Percentiles rank a stretch among this genome's conserved stretches.
Conservation (phyloP, 2,113 vertebrate genomes). For the Coreoperca whiteheadi region DNA sequence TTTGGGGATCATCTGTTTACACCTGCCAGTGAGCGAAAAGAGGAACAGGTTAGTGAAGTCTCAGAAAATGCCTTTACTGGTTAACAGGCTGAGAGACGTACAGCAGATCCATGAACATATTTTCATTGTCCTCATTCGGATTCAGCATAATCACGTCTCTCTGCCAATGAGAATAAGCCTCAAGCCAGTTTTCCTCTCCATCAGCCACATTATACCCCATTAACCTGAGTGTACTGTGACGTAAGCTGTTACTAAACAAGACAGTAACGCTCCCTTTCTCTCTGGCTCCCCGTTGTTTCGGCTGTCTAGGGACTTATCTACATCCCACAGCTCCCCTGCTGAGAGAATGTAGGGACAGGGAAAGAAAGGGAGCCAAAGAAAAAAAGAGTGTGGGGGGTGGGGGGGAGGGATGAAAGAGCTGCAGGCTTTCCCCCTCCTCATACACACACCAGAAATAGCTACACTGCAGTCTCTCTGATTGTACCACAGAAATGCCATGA, state of each 20-base stretch:
- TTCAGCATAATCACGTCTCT: constrained; percentile 4
- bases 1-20: constrained; percentile 85
- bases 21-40: constrained; percentile 71
- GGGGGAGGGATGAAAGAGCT: constrained; percentile 46
- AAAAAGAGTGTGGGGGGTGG: constrained; percentile 13
- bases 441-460: constrained; percentile 67
- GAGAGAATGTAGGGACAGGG: constrained; percentile 40
- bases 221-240: constrained; percentile 53
- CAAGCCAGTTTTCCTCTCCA: constrained; percentile 35
- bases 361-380: constrained; percentile 37
- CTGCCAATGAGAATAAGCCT: constrained; percentile 32
- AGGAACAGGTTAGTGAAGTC: neutral
- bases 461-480: constrained; percentile 51
- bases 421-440: constrained; percentile 55
- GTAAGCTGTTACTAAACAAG: constrained; percentile 52
- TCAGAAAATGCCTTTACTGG: neutral
- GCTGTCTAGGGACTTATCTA: constrained; percentile 74
- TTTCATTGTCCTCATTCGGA: neutral
- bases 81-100: neutral
- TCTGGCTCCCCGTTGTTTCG: constrained; percentile 54
- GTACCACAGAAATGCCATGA: constrained; percentile 44
- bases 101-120: neutral
- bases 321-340: constrained; percentile 68
- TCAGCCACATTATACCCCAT: constrained; percentile 54
- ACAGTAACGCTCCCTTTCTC: constrained; percentile 25